Conservation (phyloP, 1,140 invertebrate genomes). For the Branchinecta lynchi region DNA sequence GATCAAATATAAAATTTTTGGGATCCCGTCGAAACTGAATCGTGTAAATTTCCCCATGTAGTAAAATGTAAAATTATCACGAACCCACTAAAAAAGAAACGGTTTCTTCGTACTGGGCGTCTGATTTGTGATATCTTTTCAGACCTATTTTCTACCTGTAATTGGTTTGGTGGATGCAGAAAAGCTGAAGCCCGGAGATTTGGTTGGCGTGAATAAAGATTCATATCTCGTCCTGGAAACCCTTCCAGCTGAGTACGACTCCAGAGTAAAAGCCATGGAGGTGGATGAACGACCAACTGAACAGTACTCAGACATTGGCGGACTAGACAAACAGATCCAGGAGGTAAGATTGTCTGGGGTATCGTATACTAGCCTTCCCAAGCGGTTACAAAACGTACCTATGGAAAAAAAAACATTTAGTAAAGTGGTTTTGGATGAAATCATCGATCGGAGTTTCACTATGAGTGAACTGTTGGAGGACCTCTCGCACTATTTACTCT, state of each 20-base stretch:
- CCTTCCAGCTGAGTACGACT: slow-evolving; percentile 94
- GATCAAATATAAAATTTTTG: too few relatives aligned
- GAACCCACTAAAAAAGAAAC: too few relatives aligned
- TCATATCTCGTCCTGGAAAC: slow-evolving; percentile 97
- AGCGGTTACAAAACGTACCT: too few relatives aligned
- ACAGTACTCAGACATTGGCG: slow-evolving; percentile 98
- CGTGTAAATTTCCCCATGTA: too few relatives aligned
- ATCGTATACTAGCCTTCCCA: too few relatives aligned
- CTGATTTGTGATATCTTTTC: slow-evolving; percentile 20
- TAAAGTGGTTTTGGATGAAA: neutral
- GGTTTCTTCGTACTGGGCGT: too few relatives aligned
- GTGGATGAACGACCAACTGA: slow-evolving; percentile 98
- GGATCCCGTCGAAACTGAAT: too few relatives aligned
- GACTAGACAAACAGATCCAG: slow-evolving; percentile 94
- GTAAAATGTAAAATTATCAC: too few relatives aligned
- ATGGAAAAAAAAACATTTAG: too few relatives aligned
- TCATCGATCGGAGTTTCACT: neutral
- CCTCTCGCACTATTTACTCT: too few relatives aligned
- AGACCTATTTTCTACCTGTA: slow-evolving; percentile 97
- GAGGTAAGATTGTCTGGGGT: slow-evolving; percentile 33
- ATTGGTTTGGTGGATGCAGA: slow-evolving; percentile 96
- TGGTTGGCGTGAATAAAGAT: slow-evolving; percentile 99
- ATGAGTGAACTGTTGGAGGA: neutral
- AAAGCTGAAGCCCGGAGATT: slow-evolving; percentile 89
- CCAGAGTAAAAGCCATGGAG: slow-evolving; percentile 98